Evolutionary conservation across 2,797 vertebrate genomes (phyloP), one percentile per base, ranked within the genome.

Genomic region (Enteromius trimaculatus): DNA sequence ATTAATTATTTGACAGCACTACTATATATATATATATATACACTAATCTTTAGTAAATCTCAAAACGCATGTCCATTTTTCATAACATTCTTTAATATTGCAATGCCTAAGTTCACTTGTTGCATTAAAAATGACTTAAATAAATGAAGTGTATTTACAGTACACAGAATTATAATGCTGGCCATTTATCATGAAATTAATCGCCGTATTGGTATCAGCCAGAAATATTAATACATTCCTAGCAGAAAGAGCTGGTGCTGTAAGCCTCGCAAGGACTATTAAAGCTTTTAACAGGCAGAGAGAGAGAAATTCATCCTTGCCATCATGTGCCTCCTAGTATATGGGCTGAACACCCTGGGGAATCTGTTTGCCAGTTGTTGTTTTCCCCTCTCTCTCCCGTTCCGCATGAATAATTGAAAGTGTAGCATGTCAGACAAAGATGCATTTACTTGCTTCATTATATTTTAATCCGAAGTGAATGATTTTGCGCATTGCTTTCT

Each of bases 361-460:
- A 80, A 74, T 66, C 62, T 53, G 31, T 68, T 82, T 62, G 75
- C 82, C 65, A 51, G 75, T 83, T 83, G 75, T 58, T 83, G 44
- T 82, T 68, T 75, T 82, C 60, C 58, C n/a, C 53, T 55, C 75
- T 70, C 65, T 78, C 74, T 49, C 82, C 29, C 39, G 37, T 39
- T 83, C 65, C 53, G 26, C 82, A 88, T 95, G 89, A 94, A 94
- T 95, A 93, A 95, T 95, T 95, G 85, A 95, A 88, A 84, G 82
- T 88, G 90, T 91, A 89, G 86, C 90, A 89, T 95, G 94, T 94
- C 92, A 93, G 88, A 94, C 93, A 93, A 93, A 92, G 91, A 92
- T 93, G 90, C 91, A 89, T 92, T 92, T 90, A 91, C 92, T 92
- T 79, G 89, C 91, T 92, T 95, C 92, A 93, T 94, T 94, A 93